These are phyloP conservation scores for Chiridota heheva DNA, from an alignment of 35 echinoderm and acorn worm species.

Conservation along the genomic window DNA sequence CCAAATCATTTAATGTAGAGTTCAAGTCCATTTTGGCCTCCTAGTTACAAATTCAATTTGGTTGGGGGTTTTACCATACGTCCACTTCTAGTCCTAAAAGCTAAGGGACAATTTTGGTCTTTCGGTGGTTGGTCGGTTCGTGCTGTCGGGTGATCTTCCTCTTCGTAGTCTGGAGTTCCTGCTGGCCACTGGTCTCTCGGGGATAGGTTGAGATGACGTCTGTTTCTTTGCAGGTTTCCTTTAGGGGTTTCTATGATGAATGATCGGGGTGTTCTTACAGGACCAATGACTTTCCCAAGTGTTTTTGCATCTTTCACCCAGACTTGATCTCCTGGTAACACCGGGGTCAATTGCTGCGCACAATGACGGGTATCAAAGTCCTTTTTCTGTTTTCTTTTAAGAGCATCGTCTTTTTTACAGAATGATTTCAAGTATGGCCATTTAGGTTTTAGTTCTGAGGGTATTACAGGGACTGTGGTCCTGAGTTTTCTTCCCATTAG, in stretches of 20 bases:
- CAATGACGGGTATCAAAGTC: slow-evolving; percentile 11
- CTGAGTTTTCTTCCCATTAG: slow-evolving; percentile 20
- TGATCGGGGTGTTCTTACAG: not conserved
- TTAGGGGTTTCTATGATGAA: not conserved
- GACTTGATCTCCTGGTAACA: not conserved
- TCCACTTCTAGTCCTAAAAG: no score
- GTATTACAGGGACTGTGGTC: not conserved
- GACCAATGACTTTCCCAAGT: no score
- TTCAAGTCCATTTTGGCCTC: no score
- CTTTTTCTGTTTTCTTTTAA: not conserved
- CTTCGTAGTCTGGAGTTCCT: no score
- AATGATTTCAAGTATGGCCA: not conserved
- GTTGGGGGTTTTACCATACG: no score
- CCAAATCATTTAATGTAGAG: no score
- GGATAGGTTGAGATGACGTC: not conserved
- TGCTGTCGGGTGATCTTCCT: no score
- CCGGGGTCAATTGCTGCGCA: not conserved
- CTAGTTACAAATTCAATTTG: no score
- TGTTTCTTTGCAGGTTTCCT: not conserved
- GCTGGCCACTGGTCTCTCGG: no score
- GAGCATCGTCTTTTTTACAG: not conserved
- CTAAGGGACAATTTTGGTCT: no score
- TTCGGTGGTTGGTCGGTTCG: no score
- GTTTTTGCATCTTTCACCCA: slow-evolving; percentile 29
- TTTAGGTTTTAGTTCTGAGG: not conserved